Evolutionary conservation across 2,113 vertebrate genomes (phyloP).

Genomic region (Mustelus asterias): DNA sequence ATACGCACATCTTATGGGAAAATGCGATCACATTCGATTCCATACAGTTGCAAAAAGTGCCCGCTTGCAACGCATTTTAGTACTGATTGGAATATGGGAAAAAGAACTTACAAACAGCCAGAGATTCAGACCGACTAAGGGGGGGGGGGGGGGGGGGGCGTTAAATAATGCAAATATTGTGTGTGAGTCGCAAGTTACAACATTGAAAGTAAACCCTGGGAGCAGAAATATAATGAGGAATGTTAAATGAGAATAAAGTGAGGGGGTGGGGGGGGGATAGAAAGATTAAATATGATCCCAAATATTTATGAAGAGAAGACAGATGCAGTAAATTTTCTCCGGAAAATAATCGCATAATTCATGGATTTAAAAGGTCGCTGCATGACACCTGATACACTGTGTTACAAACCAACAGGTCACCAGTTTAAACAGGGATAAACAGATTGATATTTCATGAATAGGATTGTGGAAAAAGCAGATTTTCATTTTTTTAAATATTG

Average conservation of each 20-base stretch:
- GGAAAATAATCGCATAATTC: not conserved
- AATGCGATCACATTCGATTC: not conserved
- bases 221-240: not conserved
- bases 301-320: not conserved
- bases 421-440: not conserved
- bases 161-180: not conserved
- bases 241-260: not conserved
- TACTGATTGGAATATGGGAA: not conserved
- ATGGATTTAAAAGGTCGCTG: not conserved
- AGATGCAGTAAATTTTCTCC: not conserved
- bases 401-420: not conserved
- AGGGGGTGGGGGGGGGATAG: too few species aligned
- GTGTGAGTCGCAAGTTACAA: not conserved
- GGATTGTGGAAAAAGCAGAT: not conserved
- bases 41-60: not conserved
- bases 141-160: too few species aligned
- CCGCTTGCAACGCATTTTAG: not conserved
- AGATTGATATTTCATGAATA: not conserved
- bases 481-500: not conserved
- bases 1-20: too few species aligned
- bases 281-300: not conserved
- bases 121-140: too few species aligned
- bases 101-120: too few species aligned
- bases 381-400: not conserved
- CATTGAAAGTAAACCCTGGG: not conserved